phyloP scores from a whole-genome alignment of 2,113 vertebrate genomes.

The Eudorcas thomsonii region DNA sequence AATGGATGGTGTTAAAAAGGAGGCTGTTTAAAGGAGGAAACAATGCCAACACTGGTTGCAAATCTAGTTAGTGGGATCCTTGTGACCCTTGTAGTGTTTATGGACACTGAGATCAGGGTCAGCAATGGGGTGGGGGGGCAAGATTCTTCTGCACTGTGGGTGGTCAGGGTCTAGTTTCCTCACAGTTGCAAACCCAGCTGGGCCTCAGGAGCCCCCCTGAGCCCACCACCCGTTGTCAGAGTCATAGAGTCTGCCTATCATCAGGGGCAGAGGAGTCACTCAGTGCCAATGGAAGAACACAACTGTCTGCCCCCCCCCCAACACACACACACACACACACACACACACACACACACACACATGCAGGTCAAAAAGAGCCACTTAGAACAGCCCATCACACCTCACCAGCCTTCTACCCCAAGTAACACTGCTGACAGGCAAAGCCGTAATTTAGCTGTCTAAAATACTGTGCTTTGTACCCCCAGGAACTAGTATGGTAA shows the following conservation, averaged over 20 bases:
- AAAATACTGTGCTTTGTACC: background rate
- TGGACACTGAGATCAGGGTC: background rate
- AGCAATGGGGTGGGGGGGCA: background rate
- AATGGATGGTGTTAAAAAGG: background rate
- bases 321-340: background rate
- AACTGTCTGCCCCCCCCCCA: background rate
- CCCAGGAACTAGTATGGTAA: background rate
- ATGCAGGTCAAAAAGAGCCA: background rate
- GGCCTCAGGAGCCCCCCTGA: background rate
- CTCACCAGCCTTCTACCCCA: background rate
- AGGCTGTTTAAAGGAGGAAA: background rate
- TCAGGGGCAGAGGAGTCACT: background rate
- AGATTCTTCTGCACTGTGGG: background rate
- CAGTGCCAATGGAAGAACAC: background rate
- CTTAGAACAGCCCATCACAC: background rate
- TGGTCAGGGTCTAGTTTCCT: background rate
- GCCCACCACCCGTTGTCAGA: rapidly evolving
- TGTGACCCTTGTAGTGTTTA: background rate
- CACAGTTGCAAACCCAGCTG: background rate
- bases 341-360: background rate
- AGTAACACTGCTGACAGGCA: background rate
- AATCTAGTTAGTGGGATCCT: background rate
- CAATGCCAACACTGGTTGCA: background rate
- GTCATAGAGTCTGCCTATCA: background rate
- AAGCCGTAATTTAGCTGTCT: background rate